Evolutionary conservation across 2,113 vertebrate genomes (phyloP).

Genomic region (Diphyllodes magnificus): DNA sequence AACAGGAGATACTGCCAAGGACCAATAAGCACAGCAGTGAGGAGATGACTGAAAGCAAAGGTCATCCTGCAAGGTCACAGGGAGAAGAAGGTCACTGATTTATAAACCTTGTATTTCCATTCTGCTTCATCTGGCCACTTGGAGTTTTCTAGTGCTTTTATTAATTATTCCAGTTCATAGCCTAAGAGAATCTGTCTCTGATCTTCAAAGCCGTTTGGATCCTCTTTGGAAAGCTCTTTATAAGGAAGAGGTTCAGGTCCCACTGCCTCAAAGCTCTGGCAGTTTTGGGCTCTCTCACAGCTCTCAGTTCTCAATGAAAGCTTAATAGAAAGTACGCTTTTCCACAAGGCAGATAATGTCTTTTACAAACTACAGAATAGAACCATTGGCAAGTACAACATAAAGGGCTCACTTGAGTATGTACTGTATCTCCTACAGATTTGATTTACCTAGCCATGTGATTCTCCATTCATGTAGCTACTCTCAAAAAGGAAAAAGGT

Average conservation of each 20-base stretch:
- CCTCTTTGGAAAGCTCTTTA: not conserved
- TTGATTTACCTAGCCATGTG: slow-evolving; percentile 6
- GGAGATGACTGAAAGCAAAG: not conserved
- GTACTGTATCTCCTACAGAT: not conserved
- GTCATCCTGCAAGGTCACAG: not conserved
- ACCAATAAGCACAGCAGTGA: not conserved
- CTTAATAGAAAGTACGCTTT: not conserved
- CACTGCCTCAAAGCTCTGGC: slow-evolving; percentile 8
- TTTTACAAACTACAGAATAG: slow-evolving; percentile 17
- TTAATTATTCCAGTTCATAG: slow-evolving; percentile 13
- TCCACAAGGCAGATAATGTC: not conserved
- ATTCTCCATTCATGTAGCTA: not conserved
- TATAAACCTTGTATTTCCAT: not conserved
- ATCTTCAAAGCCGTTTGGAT: slow-evolving; percentile 33
- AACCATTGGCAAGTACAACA: not conserved
- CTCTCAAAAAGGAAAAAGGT: not conserved
- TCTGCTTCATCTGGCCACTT: not conserved
- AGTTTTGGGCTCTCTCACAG: not conserved
- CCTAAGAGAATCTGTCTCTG: not conserved
- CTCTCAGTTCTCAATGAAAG: slow-evolving; percentile 5
- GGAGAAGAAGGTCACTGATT: not conserved
- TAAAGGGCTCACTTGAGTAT: not conserved
- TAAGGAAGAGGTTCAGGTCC: not conserved
- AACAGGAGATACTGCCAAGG: not conserved
- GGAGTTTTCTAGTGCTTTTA: not conserved